Conservation (phyloP, 2,113 vertebrate species). For the Crocuta crocuta region DNA sequence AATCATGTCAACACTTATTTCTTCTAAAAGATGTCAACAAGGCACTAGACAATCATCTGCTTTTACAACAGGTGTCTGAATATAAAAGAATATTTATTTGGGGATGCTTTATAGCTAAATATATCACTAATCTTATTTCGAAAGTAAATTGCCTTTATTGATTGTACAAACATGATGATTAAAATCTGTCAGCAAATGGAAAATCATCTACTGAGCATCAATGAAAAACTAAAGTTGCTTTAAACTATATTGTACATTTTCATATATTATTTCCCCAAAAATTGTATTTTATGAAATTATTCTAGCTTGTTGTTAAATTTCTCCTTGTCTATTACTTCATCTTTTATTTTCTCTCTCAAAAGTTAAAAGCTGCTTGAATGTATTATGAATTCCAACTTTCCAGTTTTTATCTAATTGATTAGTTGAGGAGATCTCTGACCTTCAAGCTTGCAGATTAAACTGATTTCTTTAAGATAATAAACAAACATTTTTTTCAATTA, state of each 20-base stretch:
- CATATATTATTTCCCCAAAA: background rate
- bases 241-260: background rate
- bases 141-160: background rate
- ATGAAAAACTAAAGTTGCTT: background rate
- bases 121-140: background rate
- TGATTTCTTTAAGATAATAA: slow-evolving; percentile 54
- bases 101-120: background rate
- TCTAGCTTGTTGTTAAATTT: background rate
- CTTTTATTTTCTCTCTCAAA: slow-evolving; percentile 42
- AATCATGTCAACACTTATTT: slow-evolving; percentile 66
- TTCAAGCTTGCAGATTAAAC: slow-evolving; percentile 57
- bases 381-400: slow-evolving; percentile 43
- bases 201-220: background rate
- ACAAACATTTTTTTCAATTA: slow-evolving; percentile 63
- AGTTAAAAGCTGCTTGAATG: background rate
- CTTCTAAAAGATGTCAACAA: slow-evolving; percentile 55
- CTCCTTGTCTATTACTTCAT: background rate
- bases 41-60: background rate
- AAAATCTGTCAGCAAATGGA: slow-evolving; percentile 6
- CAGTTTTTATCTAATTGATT: slow-evolving; percentile 63
- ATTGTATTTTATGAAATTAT: background rate
- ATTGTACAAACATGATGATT: background rate
- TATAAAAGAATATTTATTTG: slow-evolving; percentile 36
- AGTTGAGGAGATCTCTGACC: slow-evolving; percentile 55
- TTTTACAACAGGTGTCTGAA: slow-evolving; percentile 43